Percentiles rank a stretch among this genome's conserved stretches.
Evolutionary conservation across 2,113 vertebrate genomes (phyloP).

Genomic region (Carassius auratus): DNA sequence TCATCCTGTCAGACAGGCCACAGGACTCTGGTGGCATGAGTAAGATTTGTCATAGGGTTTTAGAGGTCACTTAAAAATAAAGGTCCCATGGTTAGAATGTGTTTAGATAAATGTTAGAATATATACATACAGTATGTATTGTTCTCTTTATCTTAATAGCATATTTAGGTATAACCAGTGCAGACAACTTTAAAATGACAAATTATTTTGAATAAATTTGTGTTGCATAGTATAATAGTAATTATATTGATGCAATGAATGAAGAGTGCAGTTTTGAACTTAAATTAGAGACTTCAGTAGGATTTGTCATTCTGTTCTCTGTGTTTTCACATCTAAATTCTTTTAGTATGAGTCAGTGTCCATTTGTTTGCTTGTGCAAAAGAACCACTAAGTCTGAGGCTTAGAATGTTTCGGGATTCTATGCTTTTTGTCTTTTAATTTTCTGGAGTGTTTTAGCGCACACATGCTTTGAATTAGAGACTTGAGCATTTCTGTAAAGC

Average conservation of each 20-base stretch:
- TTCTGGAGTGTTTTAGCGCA: not conserved
- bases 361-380: constrained; percentile 11
- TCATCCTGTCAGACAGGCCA: constrained; percentile 5
- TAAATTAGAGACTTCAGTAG: not conserved
- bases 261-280: not conserved
- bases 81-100: constrained; percentile 4
- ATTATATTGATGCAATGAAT: not conserved
- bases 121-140: no score
- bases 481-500: not conserved
- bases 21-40: not conserved
- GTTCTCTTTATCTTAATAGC: not conserved
- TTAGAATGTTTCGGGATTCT: not conserved
- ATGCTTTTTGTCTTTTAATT: not conserved
- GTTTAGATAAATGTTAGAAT: no score
- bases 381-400: not conserved
- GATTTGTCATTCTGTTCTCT: no score
- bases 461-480: constrained; percentile 24
- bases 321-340: constrained; percentile 5
- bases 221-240: not conserved
- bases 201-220: not conserved
- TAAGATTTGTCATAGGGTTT: not conserved
- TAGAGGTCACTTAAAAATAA: constrained; percentile 15
- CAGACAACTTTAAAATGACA: not conserved
- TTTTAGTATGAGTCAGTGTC: not conserved
- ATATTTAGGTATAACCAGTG: not conserved